Percentiles rank a stretch among this genome's conserved stretches.
Evolutionary conservation across 2,113 vertebrate genomes (phyloP).

Genomic region (Orcinus orca): DNA sequence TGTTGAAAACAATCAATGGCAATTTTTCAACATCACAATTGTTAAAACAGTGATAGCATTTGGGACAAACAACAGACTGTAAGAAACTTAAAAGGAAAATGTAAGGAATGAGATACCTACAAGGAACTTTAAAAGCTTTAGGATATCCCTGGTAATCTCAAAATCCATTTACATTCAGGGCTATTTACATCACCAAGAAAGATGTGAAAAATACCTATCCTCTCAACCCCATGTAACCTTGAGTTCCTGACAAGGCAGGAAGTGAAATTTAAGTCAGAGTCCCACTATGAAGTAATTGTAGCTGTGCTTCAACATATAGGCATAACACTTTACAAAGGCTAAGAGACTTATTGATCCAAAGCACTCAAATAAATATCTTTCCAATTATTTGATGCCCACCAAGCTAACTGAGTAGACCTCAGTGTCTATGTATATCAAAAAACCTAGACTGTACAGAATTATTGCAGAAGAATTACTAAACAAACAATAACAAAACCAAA

Average conservation of each 20-base stretch:
- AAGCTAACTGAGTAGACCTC: background rate
- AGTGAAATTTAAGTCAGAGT: background rate
- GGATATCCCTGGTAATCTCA: background rate
- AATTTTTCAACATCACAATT: background rate
- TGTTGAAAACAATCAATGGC: background rate
- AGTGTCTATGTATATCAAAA: background rate
- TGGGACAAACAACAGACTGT: background rate
- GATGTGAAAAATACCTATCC: background rate
- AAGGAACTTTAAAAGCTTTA: background rate
- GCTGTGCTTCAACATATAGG: background rate
- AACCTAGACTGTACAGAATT: background rate
- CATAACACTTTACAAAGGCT: background rate
- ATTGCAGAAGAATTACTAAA: background rate
- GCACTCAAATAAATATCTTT: background rate
- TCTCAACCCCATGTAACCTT: background rate
- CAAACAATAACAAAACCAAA: background rate
- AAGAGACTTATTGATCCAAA: background rate
- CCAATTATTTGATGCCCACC: background rate
- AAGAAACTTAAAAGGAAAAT: background rate
- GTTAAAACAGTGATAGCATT: background rate
- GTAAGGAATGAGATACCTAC: background rate
- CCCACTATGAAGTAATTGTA: background rate
- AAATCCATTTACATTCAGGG: background rate
- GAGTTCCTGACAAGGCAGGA: background rate
- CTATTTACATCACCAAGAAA: background rate